Percentiles rank a stretch among this genome's conserved stretches.
phyloP scores from a whole-genome alignment of 2,888 invertebrate genomes.

The Chydorus sphaericus region DNA sequence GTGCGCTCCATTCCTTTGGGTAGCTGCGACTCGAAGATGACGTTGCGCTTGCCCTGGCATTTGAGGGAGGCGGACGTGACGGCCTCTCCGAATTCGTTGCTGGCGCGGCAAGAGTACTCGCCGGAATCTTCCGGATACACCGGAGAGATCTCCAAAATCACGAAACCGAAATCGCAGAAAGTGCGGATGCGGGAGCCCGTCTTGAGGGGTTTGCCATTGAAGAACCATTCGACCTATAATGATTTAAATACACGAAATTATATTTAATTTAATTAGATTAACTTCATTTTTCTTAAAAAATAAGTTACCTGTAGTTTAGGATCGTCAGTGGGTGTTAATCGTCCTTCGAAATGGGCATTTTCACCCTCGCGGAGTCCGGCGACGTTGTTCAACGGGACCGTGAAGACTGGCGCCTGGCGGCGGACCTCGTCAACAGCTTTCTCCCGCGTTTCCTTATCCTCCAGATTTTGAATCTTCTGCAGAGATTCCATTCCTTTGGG shows the following conservation, averaged over 20 bases:
- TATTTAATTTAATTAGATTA: not conserved
- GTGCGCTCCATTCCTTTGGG: constrained; percentile 88
- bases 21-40: constrained; percentile 78
- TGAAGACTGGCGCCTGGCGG: constrained; percentile 78
- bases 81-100: constrained; percentile 77
- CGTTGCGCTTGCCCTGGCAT: constrained; percentile 52
- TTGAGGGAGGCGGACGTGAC: constrained; percentile 36
- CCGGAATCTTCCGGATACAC: constrained; percentile 94
- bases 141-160: constrained; percentile 90
- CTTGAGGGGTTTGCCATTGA: constrained; percentile 56
- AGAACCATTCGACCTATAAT: constrained; percentile 74
- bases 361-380: constrained; percentile 79
- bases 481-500: constrained; percentile 90
- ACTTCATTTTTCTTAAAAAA: too few relatives aligned
- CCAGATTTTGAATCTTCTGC: constrained; percentile 80
- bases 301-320: constrained; percentile 58
- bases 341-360: constrained; percentile 68
- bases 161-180: constrained; percentile 95
- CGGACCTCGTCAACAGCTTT: constrained; percentile 55
- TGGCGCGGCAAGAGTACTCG: constrained; percentile 51
- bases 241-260: not conserved
- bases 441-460: constrained; percentile 65
- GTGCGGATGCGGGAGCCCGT: constrained; percentile 80
- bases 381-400: constrained; percentile 71
- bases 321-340: constrained; percentile 77